Evolutionary conservation across 2,888 invertebrate genomes (phyloP).

Genomic region (Melanotus villosus): DNA sequence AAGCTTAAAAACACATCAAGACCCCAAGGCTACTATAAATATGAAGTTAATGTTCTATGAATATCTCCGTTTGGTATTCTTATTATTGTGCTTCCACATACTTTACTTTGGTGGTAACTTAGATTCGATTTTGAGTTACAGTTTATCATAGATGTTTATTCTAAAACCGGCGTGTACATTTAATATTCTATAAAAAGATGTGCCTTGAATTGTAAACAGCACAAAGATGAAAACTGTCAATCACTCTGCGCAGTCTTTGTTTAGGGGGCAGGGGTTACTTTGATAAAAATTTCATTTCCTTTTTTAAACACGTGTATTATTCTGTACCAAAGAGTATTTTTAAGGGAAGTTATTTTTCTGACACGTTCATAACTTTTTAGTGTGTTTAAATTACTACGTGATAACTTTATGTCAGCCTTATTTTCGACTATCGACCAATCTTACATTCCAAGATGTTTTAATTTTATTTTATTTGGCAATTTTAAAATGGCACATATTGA

Average conservation of each 20-base stretch:
- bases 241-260: constrained; percentile 52
- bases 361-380: not conserved
- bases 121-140: not conserved
- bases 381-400: too few species aligned
- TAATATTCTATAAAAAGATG: constrained; percentile 47
- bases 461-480: too few species aligned
- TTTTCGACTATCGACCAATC: too few species aligned
- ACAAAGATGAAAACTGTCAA: constrained; percentile 57
- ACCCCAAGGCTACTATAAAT: not conserved
- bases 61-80: not conserved
- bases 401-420: too few species aligned
- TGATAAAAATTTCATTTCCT: constrained; percentile 67
- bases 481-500: too few species aligned
- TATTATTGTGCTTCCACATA: constrained; percentile 4
- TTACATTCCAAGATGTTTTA: too few species aligned
- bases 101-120: not conserved
- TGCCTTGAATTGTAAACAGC: constrained; percentile 55
- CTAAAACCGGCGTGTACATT: constrained; percentile 45
- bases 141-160: constrained; percentile 28
- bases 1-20: constrained; percentile 11
- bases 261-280: constrained; percentile 58
- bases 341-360: constrained; percentile 24
- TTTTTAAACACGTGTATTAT: constrained; percentile 56
- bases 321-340: constrained; percentile 23
- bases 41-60: constrained; percentile 18